Evolutionary conservation across 2,797 vertebrate genomes (phyloP), one percentile per base, ranked within the genome.

Genomic region (Pitangus sulphuratus): DNA sequence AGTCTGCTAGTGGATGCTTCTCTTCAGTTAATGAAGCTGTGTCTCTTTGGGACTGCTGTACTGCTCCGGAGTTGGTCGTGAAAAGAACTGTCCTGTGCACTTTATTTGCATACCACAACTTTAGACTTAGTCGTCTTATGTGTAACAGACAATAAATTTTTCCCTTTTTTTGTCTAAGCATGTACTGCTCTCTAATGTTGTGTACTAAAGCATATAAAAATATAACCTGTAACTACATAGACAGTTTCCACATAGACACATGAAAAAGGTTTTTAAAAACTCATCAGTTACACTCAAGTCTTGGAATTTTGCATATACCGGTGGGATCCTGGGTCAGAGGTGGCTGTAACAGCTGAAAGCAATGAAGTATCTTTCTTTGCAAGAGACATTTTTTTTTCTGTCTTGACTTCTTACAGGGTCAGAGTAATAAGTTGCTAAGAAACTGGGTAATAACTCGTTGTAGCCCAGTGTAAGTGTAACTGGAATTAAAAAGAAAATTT

Each of bases 21-120:
- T 77, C 56, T 50, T 78, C 35, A 22, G 68, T 22, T 76, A 61
- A 44, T 44, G 26, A 85, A 90, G 51, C 47, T 88, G 60, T 8
- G 21, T 30, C 61, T 82, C 74, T 72, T 15, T 51, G 62, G 44
- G 47, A 40, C 39, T 70, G 50, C 18, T n/a, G 8, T 45, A 15
- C 30, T 83, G 83, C 48, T 82, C 45, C 45, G 37, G 45, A 57
- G 70, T 58, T 78, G 22, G 74, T 79, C 20, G 24, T 54, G 19
- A 10, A 60, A 64, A 48, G 19, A 78, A 2, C 5, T 3, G 0
- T 50, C 30, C 58, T 25, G 14, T 1, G 4, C 0, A 0, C 25
- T 80, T 65, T 80, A 39, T 70, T 85, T 70, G 35, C 54, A 20
- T 66, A 62, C 15, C 6, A 28, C 37, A 44, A n/a, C 11, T 56